Evolutionary conservation across 2,797 vertebrate species (phyloP), one percentile per base, ranked within the genome.

Genomic region (Phoebastria nigripes): DNA sequence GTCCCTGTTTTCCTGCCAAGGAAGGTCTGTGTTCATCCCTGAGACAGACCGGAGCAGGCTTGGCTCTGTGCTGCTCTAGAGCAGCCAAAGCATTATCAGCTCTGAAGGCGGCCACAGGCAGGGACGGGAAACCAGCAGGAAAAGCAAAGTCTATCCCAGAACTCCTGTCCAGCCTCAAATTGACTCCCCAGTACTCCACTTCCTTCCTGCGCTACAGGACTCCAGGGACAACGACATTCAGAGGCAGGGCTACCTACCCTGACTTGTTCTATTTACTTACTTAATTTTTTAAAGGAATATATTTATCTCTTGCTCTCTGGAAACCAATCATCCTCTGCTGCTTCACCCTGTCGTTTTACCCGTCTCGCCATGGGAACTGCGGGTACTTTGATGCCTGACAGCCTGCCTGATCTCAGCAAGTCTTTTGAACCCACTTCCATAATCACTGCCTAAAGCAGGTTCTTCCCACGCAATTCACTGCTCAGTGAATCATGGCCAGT

Each of bases 41-140:
- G 25, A 65, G 52, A 44, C 59, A 66, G 56, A 35, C 18, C 51
- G 26, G 56, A 78, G 88, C 61, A 46, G 65, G 55, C 49, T 82
- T 78, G 61, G 70, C 71, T 85, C 49, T 15, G n/a, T 31, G 76
- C 61, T 12, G 26, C 67, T 52, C 46, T 22, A 18, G 20, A 61
- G 61, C 18, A n/a, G 65, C 44, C 78, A 74, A 79, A 91, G 69
- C 33, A 33, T 69, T 77, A 89, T 71, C 65, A 89, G 87, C 63
- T 95, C 71, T 4, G 29, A 87, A 70, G 82, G 78, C 3, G 1
- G 82, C 85, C 11, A 1, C 72, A n/a, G 66, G 67, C 77, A 79
- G 73, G 31, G 77, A 89, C 47, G 73, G 88, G 85, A 88, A 93
- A 94, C 8, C 83, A 92, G 87, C 82, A 94, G 92, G 84, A 95